A percentile compares a stretch with the other conserved stretches of the same genome.
phyloP scores from a whole-genome alignment of 2,797 vertebrate species.

The Typhlichthys subterraneus region DNA sequence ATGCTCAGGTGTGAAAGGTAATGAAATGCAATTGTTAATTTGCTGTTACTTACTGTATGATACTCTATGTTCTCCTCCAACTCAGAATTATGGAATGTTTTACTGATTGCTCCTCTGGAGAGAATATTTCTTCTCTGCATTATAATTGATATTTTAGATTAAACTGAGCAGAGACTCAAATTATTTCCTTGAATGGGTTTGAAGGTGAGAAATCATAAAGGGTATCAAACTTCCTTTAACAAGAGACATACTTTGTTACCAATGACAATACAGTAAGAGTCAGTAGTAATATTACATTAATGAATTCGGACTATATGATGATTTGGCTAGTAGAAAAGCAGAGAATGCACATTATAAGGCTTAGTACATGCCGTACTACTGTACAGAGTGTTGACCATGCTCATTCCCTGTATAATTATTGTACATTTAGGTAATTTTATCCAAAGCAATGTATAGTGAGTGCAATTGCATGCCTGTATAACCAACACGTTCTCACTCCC shows the following conservation, averaged over 20 bases:
- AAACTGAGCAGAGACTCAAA: conserved; percentile 24
- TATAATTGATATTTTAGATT: conserved; percentile 48
- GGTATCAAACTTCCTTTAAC: background rate
- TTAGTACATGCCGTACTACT: too few species aligned
- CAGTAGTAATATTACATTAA: too few species aligned
- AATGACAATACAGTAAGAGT: background rate
- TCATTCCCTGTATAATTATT: too few species aligned
- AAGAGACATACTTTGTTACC: conserved; percentile 13
- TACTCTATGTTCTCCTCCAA: conserved; percentile 55
- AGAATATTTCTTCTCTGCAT: conserved; percentile 16
- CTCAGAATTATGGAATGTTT: conserved; percentile 67
- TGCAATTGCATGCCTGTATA: too few species aligned
- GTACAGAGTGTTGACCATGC: too few species aligned
- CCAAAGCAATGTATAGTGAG: too few species aligned
- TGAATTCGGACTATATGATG: too few species aligned
- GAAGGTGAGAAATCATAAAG: conserved; percentile 33
- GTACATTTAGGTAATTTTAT: too few species aligned
- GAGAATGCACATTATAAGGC: too few species aligned
- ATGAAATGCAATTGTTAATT: conserved; percentile 74
- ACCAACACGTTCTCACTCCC: too few species aligned
- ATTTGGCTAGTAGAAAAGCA: too few species aligned
- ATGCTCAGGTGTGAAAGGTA: conserved; percentile 77
- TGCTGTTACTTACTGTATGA: conserved; percentile 24
- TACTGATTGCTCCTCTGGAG: conserved; percentile 67
- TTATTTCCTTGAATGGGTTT: conserved; percentile 17